Base-by-base conservation (phyloP, 2,113 vertebrate species). In the Psittacus erithacus region DNA sequence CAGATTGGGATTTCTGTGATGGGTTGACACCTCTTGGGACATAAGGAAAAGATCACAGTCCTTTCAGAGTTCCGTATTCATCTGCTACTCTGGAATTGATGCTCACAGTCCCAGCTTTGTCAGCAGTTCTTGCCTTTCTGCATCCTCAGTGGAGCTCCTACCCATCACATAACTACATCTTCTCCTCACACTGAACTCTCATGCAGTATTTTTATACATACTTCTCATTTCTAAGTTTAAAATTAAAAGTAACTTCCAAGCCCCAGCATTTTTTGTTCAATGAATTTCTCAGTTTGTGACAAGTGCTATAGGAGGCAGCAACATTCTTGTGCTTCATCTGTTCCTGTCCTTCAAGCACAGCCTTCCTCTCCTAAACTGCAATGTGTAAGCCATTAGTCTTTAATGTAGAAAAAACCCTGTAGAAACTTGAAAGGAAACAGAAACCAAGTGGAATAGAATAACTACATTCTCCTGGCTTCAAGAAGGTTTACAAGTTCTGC, bases 211-310 rank as follows among this genome's bases (percentile, higher is more conserved):
- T 96, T 91, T 77, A 70, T 73, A 77, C 22, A 16, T 27, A 8
- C 24, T 82, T 35, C 71, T 67, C 60, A 57, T 70, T 60, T 62
- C 52, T 27, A 53, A 82, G 50, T 87, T 91, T 68, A 76, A 95
- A 91, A 55, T 18, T 19, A 44, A 38, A 87, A 91, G 44, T n/a
- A 82, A 71, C 81, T 91, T 91, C 81, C 74, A 82, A 94, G 33
- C 39, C 52, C 82, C 70, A 87, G 81, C 62, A 52, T 16, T 95
- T 86, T 80, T 78, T 83, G 27, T 46, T 82, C 53, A 35, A 38
- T 53, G 38, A 59, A 86, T 90, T 63, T 49, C 78, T 90, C 47
- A 41, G 65, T 92, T 94, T 80, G 75, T 90, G 90, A 90, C 75
- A 82, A 94, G 82, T 74, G 59, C 67, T 90, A 69, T 2, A 59